These are phyloP conservation scores for Morpho deidamia DNA, from an alignment of 2,888 invertebrate genomes.

Conservation along the genomic window DNA sequence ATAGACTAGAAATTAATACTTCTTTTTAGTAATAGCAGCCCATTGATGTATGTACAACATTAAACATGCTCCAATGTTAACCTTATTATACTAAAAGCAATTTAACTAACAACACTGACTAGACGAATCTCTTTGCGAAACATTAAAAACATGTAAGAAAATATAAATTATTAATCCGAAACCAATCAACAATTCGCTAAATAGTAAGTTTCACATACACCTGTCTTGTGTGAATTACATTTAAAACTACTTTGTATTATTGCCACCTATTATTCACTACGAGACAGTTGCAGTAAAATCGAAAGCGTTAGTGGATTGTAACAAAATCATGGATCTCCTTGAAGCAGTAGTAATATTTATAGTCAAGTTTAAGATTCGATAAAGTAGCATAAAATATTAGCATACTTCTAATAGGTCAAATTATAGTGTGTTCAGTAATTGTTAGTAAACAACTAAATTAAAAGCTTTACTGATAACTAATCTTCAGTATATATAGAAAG, in stretches of 20 bases:
- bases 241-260: slow-evolving; percentile 32
- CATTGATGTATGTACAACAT: slow-evolving; percentile 18
- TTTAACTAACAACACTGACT: slow-evolving; percentile 17
- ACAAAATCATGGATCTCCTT: slow-evolving; percentile 39
- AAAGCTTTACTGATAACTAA: too few species aligned
- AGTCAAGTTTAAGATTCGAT: background rate
- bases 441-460: too few species aligned
- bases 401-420: too few species aligned
- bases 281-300: slow-evolving; percentile 27
- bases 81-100: slow-evolving; percentile 18
- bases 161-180: slow-evolving; percentile 26
- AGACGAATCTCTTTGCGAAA: slow-evolving; percentile 44
- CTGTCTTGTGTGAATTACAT: slow-evolving; percentile 40
- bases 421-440: too few species aligned
- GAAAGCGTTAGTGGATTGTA: slow-evolving; percentile 28
- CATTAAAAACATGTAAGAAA: slow-evolving; percentile 46
- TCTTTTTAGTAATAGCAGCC: slow-evolving; percentile 22
- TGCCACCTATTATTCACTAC: slow-evolving; percentile 26
- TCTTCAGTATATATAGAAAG: too few species aligned
- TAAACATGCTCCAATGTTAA: slow-evolving; percentile 31
- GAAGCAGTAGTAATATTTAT: slow-evolving; percentile 9
- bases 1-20: background rate
- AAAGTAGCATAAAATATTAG: too few species aligned
- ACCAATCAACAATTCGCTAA: slow-evolving; percentile 10
- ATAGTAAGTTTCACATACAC: slow-evolving; percentile 29